phyloP scores from a whole-genome alignment of 2,888 invertebrate genomes.

The Clivina fossor region DNA sequence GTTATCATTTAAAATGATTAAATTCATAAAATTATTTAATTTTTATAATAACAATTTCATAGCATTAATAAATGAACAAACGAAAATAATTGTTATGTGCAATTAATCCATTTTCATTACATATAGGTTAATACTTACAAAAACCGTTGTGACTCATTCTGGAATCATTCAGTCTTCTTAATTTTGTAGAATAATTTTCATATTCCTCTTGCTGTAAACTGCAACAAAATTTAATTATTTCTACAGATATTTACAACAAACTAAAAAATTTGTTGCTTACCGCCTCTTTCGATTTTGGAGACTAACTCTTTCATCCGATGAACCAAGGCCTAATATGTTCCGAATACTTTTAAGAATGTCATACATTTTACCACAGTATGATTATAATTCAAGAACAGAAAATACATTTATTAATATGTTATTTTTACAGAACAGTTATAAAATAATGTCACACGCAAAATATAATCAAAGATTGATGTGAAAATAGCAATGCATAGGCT shows the following conservation, averaged over 20 bases:
- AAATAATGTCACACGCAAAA: conserved; percentile 17
- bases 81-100: too few relatives aligned
- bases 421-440: conserved; percentile 8
- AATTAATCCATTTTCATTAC: too few relatives aligned
- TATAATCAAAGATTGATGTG: neutral
- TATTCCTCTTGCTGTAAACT: conserved; percentile 9
- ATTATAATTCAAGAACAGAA: neutral
- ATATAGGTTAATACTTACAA: conserved; percentile 15
- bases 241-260: conserved; percentile 1
- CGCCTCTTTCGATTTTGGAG: conserved; percentile 23
- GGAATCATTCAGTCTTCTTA: conserved; percentile 14
- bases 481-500: conserved; percentile 1
- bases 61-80: too few relatives aligned
- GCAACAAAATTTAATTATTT: conserved; percentile 9
- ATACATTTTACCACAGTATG: conserved; percentile 10
- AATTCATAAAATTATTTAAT: too few relatives aligned
- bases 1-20: too few relatives aligned
- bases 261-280: conserved; percentile 24
- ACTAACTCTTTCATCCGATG: conserved; percentile 1
- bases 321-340: conserved; percentile 11
- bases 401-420: conserved; percentile 24
- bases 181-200: conserved; percentile 11
- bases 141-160: conserved; percentile 17
- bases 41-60: too few relatives aligned
- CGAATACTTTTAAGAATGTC: conserved; percentile 13